Base-by-base conservation (phyloP, 2,888 invertebrate species). In the Lasiommata megera region DNA sequence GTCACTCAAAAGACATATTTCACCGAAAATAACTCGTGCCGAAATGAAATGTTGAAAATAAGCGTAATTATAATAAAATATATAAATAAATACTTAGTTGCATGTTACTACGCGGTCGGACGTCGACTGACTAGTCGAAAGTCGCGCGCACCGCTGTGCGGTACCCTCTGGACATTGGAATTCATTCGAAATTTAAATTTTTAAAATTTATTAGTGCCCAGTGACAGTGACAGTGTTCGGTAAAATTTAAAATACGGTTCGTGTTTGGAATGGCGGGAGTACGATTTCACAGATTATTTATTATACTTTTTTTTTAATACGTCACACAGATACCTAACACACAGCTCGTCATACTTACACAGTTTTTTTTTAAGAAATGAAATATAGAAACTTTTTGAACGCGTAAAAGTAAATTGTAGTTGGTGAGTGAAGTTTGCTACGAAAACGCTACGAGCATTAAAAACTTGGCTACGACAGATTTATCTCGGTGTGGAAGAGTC, bases 181-280 rank as follows among this genome's bases (percentile, higher is more conserved):
- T 65, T 72, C 69, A 71, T 70, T 70, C 66, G 67, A 72, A 69
- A 66, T 67, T 71, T 62, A 66, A 68, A 67, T 69, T 67, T 64
- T 65, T 57, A 69, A 65, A 58, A 51, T 51, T 51, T 62, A 56
- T 57, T 63, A 71, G 80, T 82, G 80, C 68, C 69, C 73, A 83
- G 80, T 65, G 77, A 80, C 50, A 85, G 86, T 87, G 88, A 67
- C 51, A 73, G 79, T 75, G 73, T 64, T 76, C 72, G 79, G 79
- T 80, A 80, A 77, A 74, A 75, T 72, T 53, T 72, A 68, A 69
- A 76, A 72, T 71, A 84, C 84, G 84, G 85, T 87, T 80, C 76
- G 86, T 86, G 85, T 76, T 79, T 69, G 63, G 75, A 72, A 86
- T 86, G 82, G 79, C 79, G 76, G 72, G 80, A 80, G 87, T 87